phyloP scores from a whole-genome alignment of 1,140 invertebrate genomes.

The Lordiphosa clarofinis region DNA sequence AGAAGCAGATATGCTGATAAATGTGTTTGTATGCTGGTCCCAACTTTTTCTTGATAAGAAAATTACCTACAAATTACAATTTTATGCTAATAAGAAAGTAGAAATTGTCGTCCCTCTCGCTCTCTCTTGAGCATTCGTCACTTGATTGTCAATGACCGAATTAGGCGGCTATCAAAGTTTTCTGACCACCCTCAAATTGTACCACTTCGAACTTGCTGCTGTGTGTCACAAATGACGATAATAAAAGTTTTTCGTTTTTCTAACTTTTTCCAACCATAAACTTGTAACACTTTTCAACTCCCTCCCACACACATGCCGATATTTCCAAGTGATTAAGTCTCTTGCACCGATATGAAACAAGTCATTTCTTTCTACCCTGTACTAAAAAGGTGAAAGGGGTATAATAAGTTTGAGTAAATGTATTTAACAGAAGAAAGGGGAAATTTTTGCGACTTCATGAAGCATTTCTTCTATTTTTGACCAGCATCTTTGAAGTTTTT shows the following conservation, averaged over 20 bases:
- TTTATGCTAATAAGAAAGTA: too few relatives aligned
- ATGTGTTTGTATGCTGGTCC: too few relatives aligned
- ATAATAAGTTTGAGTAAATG: neutral
- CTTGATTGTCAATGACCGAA: constrained; percentile 40
- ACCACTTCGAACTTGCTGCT: constrained; percentile 42
- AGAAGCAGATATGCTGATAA: constrained; percentile 23
- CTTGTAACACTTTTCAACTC: constrained; percentile 37
- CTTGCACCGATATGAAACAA: constrained; percentile 44
- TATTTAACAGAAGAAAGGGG: too few relatives aligned
- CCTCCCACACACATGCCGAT: constrained; percentile 11
- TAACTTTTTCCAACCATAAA: constrained; percentile 39
- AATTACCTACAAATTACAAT: too few relatives aligned
- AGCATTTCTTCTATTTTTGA: too few relatives aligned
- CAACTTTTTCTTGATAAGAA: too few relatives aligned
- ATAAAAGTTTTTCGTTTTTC: constrained; percentile 43
- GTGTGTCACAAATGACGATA: constrained; percentile 35
- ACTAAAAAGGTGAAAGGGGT: constrained; percentile 1
- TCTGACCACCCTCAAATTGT: constrained; percentile 19
- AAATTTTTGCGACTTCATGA: too few relatives aligned
- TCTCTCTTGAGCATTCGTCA: constrained; percentile 3
- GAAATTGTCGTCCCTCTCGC: neutral
- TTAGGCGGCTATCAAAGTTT: constrained; percentile 36
- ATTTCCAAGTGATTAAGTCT: constrained; percentile 64
- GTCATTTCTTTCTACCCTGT: constrained; percentile 7
- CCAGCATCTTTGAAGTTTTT: too few relatives aligned